Conservation (phyloP, 2,113 vertebrate genomes). For the Cromileptes altivelis region DNA sequence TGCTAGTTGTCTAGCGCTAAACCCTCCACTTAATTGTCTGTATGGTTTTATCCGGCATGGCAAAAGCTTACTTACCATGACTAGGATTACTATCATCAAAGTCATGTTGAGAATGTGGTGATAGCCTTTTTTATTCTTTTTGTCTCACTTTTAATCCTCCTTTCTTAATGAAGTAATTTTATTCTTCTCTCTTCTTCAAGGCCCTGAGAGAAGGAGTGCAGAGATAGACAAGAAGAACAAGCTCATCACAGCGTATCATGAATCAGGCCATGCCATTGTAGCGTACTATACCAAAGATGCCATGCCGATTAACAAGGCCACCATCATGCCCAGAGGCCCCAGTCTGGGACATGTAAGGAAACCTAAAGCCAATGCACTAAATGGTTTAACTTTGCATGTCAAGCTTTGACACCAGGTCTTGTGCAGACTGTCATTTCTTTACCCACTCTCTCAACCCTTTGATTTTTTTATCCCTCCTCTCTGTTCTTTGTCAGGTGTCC, state of each 20-base stretch:
- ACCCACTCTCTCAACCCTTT: not conserved
- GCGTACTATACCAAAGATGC: slow-evolving; percentile 97
- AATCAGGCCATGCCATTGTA: slow-evolving; percentile 97
- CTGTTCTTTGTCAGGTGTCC: slow-evolving; percentile 87
- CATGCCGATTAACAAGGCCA: slow-evolving; percentile 99
- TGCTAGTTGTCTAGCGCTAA: no score
- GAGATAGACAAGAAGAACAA: slow-evolving; percentile 96
- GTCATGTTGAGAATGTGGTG: not conserved
- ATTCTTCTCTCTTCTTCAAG: slow-evolving; percentile 71
- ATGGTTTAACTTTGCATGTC: not conserved
- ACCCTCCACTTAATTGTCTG: not conserved
- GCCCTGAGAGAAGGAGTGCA: slow-evolving; percentile 95
- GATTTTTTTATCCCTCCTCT: not conserved
- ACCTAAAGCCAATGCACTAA: not conserved
- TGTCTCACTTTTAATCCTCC: no score
- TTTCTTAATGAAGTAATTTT: not conserved
- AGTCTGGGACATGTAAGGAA: slow-evolving; percentile 94
- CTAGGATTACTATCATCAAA: not conserved
- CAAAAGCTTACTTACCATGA: not conserved
- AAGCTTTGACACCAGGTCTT: not conserved
- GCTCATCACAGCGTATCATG: slow-evolving; percentile 96
- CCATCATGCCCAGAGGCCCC: slow-evolving; percentile 97
- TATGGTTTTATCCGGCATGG: not conserved
- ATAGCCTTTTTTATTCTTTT: not conserved
- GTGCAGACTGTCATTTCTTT: not conserved